These are phyloP conservation scores for Nannospalax galili DNA, from an alignment of 2,113 vertebrate genomes.

Conservation along the genomic window DNA sequence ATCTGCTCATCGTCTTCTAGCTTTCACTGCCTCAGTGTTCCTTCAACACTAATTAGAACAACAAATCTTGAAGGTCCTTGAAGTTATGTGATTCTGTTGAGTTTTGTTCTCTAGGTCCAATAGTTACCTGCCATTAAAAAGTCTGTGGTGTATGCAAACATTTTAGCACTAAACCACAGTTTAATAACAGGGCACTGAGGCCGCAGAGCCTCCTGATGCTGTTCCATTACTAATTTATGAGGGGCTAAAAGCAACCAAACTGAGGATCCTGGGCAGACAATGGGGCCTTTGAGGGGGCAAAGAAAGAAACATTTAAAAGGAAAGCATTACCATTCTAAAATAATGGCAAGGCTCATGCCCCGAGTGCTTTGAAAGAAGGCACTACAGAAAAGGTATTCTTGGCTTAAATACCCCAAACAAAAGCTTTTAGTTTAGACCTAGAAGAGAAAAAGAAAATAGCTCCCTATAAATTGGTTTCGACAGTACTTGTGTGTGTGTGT, in stretches of 20 bases:
- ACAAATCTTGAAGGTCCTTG: constrained; percentile 5
- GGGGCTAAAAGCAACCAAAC: constrained; percentile 80
- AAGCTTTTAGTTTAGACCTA: constrained; percentile 58
- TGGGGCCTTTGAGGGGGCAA: constrained; percentile 70
- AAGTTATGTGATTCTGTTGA: constrained; percentile 39
- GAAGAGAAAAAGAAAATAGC: constrained; percentile 35
- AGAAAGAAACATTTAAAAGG: constrained; percentile 62
- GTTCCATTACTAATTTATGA: constrained; percentile 83
- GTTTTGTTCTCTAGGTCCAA: constrained; percentile 55
- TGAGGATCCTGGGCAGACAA: constrained; percentile 83
- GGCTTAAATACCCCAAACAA: constrained; percentile 51
- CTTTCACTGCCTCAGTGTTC: constrained; percentile 8
- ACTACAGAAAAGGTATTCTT: constrained; percentile 57
- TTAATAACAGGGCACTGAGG: constrained; percentile 78
- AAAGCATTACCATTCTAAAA: constrained; percentile 75
- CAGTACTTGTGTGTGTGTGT: neutral
- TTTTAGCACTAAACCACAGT: constrained; percentile 80
- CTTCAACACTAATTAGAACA: neutral
- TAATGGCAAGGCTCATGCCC: constrained; percentile 57
- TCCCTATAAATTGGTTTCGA: constrained; percentile 31
- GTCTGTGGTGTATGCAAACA: constrained; percentile 57
- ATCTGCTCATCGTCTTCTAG: neutral
- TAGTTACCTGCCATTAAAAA: constrained; percentile 72
- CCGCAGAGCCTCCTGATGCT: constrained; percentile 73
- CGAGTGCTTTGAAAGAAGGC: constrained; percentile 38